Evolutionary conservation across 2,888 invertebrate species (phyloP), one percentile per base, ranked within the genome.

Genomic region (Allacma fusca): DNA sequence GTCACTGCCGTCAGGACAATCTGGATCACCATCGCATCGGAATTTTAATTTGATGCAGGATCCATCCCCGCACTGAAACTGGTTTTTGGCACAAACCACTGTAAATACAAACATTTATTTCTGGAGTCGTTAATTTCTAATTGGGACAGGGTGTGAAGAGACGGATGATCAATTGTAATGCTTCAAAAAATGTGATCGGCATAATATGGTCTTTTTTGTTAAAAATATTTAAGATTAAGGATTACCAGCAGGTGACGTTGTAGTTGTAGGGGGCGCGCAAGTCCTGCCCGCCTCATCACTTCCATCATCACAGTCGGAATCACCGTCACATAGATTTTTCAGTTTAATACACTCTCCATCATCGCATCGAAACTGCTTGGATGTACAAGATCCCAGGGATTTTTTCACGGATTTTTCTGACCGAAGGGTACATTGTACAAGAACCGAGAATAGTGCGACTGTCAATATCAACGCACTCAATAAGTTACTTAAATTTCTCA

Each of bases 1-100:
- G n/a, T 68, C 68, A 40, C 68, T 68, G n/a, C 40, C 68, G 16
- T 68, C 68, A 4, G 34, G 5, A 16, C 68, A 68, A 23, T 68
- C 68, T 0, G n/a, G 19, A 21, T 68, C 68, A 40, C 7, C 40
- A 21, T 68, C 68, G 40, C 68, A 68, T n/a, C 40, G 34, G 13
- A 12, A 2, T 68, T 68, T 68, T 21, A 40, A n/a, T 40, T 34
- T 40, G n/a, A 68, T 68, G 23, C 68, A 68, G 21, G 21, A 21
- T 5, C 23, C 68, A 19, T 68, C 68, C n/a, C 40, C 19, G 23
- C 68, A 68, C 16, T 34, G 40, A 12, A 34, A 68, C 9, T 68
- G 21, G 21, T n/a, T 21, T 19, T 19, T n/a, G 4, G 28, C 12
- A 28, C 67, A 67, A 2, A n/a, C n/a, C 2, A 1, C 50, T 50